Percentiles rank a stretch among this genome's conserved stretches.
Conservation (phyloP, 2,113 vertebrate species). For the Dryoscopus gambensis region DNA sequence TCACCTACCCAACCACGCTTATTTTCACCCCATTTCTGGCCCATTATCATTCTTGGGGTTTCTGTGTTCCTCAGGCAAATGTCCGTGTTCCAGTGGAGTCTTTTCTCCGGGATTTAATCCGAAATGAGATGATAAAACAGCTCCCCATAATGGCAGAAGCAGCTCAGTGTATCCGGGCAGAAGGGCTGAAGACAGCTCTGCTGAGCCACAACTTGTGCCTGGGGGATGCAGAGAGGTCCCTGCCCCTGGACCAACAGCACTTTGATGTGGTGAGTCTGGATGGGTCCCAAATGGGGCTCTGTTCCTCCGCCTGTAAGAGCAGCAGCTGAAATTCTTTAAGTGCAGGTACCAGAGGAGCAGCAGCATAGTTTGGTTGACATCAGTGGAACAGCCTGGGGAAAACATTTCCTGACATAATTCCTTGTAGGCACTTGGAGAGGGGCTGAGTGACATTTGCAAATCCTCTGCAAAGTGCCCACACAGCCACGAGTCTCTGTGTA, state of each 20-base stretch:
- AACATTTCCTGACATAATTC: background rate
- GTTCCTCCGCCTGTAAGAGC: background rate
- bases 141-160: constrained; percentile 78
- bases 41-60: background rate
- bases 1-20: background rate
- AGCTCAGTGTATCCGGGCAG: constrained; percentile 65
- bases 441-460: background rate
- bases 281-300: background rate
- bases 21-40: background rate
- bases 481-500: background rate
- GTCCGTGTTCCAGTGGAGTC: constrained; percentile 62
- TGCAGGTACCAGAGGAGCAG: background rate
- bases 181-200: constrained; percentile 78
- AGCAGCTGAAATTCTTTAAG: background rate
- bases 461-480: background rate
- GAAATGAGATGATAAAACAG: constrained; percentile 52
- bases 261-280: constrained; percentile 79
- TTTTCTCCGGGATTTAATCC: constrained; percentile 72
- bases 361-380: background rate
- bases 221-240: constrained; percentile 49
- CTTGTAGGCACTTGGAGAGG: background rate
- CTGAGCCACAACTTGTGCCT: constrained; percentile 73
- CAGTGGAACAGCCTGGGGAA: background rate
- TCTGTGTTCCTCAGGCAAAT: constrained; percentile 61
- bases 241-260: constrained; percentile 65